Conservation (phyloP, 2,113 vertebrate species). For the Brachypteracias leptosomus region DNA sequence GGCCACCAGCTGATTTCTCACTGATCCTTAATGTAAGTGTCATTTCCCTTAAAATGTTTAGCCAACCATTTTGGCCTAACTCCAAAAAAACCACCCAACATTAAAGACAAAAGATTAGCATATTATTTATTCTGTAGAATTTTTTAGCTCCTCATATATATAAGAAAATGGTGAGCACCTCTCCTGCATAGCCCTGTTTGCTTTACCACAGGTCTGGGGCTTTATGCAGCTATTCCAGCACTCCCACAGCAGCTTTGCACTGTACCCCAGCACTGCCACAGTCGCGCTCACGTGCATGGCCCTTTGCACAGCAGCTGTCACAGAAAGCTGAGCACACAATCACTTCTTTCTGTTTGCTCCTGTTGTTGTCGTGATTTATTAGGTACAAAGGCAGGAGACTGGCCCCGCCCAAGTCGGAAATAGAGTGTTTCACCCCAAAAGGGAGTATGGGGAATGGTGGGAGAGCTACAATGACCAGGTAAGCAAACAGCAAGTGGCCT, state of each 20-base stretch:
- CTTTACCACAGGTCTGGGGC: not conserved
- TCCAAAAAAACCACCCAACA: not conserved
- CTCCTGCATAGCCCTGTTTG: not conserved
- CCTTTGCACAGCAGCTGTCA: constrained; percentile 30
- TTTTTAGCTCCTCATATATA: not conserved
- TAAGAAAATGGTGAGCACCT: not conserved
- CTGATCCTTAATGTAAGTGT: not conserved
- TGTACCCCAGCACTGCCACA: not conserved
- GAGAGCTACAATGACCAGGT: constrained; percentile 83
- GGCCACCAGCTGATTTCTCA: not conserved
- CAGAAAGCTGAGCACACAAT: constrained; percentile 66
- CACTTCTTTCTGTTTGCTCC: constrained; percentile 82
- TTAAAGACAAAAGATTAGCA: not conserved
- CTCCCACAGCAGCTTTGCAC: not conserved
- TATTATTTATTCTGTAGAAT: not conserved
- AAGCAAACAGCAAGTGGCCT: constrained; percentile 75
- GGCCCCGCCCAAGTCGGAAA: constrained; percentile 84
- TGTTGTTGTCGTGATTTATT: constrained; percentile 81
- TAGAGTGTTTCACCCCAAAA: constrained; percentile 86
- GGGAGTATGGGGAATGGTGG: constrained; percentile 86
- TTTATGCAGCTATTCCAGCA: not conserved
- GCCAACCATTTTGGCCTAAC: not conserved
- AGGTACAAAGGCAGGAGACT: constrained; percentile 85
- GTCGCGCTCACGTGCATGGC: not conserved
- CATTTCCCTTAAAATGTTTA: not conserved